Base-by-base conservation (phyloP, 2,888 invertebrate species). In the Eucriotettix oculatus region DNA sequence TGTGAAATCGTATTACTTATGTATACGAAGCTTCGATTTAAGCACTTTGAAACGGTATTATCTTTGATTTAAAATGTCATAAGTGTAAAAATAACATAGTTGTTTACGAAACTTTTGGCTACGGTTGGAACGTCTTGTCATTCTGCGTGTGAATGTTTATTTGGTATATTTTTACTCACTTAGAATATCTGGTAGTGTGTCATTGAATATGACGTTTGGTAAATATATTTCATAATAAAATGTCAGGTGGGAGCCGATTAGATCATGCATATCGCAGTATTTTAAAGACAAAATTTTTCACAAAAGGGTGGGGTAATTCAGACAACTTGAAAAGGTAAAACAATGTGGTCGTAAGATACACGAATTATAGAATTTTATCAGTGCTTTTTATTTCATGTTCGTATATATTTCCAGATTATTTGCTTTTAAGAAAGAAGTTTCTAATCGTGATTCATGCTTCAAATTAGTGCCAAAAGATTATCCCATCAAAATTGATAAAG, bases 291-390 rank as follows among this genome's bases (percentile, higher is more conserved):
- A 90, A 87, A 74, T 93, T 96, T 73, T 98, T 97, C 71, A 90
- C 89, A 1, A 91, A 92, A 78, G 96, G 96, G 68, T 98, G 97
- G 97, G 97, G 97, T 10, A 86, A 88, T 71, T 92, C 96, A 40
- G 90, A 93, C 68, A 88, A 90, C 73, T 78, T 98, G 61, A 84
- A 86, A 75, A 86, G 87, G 93, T 89, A 74, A 71, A 67, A 29
- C 11, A 54, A 54, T 40, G 10, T 55, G 1, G 40, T 16, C 40
- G 10, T 42, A 41, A 10, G 1, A 9, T 40, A n/a, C 14, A 12
- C 40, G n/a, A n/a, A n/a, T n/a, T n/a, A n/a, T 41, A 11, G 14
- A n/a, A 16, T 5, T 53, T 11, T 9, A 16, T 16, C 17, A 53
- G 12, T 3, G 7, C 17, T 16, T 5, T 12, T 17, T 64, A 57